These are phyloP conservation scores for Bombus pyrosoma DNA, from an alignment of 1,140 invertebrate genomes.

Conservation along the genomic window DNA sequence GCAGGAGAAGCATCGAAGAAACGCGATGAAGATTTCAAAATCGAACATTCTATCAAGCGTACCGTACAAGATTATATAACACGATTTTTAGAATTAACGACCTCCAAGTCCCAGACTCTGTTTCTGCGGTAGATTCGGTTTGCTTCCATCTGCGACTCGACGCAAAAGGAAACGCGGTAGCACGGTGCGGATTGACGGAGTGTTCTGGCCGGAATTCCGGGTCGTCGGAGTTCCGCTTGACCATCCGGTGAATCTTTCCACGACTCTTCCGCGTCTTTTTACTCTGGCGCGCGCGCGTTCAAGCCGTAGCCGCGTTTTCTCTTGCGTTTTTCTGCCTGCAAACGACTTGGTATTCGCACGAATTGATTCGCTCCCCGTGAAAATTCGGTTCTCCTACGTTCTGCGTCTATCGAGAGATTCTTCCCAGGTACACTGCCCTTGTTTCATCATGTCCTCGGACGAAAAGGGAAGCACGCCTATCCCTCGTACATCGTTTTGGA, in stretches of 20 bases:
- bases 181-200: not conserved
- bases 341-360: constrained; percentile 6
- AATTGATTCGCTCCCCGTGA: constrained; percentile 23
- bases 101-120: not conserved
- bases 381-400: constrained; percentile 11
- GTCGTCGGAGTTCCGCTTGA: not conserved
- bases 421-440: too few species aligned
- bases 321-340: constrained; percentile 6
- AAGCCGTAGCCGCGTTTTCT: too few species aligned
- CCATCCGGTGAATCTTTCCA: not conserved
- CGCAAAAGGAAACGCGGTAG: not conserved
- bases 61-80: not conserved
- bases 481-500: not conserved
- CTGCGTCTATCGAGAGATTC: not conserved
- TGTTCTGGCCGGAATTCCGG: not conserved
- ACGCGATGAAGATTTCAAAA: too few species aligned
- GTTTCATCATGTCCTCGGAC: too few species aligned
- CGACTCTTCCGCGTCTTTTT: too few species aligned
- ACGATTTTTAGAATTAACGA: not conserved
- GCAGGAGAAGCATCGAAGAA: too few species aligned
- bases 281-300: not conserved
- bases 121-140: not conserved
- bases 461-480: not conserved
- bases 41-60: too few species aligned
- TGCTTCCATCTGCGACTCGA: not conserved